A percentile compares a stretch with the other conserved stretches of the same genome.
Evolutionary conservation across 2,797 vertebrate species (phyloP).

Genomic region (Acanthopagrus latus): DNA sequence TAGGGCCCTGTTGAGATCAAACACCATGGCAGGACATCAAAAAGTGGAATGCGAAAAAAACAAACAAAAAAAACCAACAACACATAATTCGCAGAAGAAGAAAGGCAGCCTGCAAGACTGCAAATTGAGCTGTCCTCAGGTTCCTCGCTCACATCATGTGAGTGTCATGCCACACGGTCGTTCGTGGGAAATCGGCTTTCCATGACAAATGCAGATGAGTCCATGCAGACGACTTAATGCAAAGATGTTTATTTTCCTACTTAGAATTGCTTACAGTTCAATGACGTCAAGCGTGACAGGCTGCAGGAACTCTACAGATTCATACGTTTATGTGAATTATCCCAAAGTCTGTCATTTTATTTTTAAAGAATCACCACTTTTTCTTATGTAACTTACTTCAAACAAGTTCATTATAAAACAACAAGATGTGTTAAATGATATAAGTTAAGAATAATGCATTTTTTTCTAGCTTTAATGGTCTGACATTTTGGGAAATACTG

Average conservation of each 20-base stretch:
- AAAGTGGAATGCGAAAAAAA: constrained; percentile 3
- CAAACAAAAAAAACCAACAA: too few relatives aligned
- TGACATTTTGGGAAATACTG: background rate
- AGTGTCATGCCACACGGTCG: constrained; percentile 9
- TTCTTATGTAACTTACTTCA: background rate
- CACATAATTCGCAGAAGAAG: constrained; percentile 30
- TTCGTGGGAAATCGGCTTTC: constrained; percentile 35
- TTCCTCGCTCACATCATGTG: constrained; percentile 34
- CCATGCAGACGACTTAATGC: constrained; percentile 27
- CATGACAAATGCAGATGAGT: constrained; percentile 46
- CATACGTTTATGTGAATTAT: background rate
- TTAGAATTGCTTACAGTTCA: constrained; percentile 17
- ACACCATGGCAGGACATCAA: constrained; percentile 50
- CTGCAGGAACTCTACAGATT: background rate
- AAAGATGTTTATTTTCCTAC: constrained; percentile 49
- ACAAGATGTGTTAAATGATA: constrained; percentile 7
- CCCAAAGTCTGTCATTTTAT: constrained; percentile 1
- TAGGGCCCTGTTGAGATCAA: constrained; percentile 57
- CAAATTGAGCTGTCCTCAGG: constrained; percentile 39
- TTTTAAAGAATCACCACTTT: background rate
- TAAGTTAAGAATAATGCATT: background rate
- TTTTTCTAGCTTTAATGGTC: constrained; percentile 18
- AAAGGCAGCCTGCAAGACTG: constrained; percentile 46
- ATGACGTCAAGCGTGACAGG: constrained; percentile 9
- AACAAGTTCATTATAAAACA: background rate